Conservation (phyloP, 2,797 vertebrate genomes). For the Capromys pilorides region DNA sequence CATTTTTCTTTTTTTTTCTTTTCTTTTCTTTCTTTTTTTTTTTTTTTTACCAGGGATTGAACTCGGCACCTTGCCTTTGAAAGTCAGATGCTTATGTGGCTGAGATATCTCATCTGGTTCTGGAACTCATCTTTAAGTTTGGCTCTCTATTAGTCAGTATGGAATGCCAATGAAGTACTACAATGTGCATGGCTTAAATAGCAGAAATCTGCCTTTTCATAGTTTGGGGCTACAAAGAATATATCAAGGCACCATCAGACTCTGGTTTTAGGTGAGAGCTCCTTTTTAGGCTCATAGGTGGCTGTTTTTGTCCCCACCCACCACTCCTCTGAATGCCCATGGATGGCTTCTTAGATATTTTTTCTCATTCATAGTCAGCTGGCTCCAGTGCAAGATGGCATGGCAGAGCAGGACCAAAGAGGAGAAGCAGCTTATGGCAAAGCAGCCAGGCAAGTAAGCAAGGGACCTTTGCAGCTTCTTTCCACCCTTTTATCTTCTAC, state of each 20-base stretch:
- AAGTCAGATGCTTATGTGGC: too few species aligned
- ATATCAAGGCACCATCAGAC: neutral
- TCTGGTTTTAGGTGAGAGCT: neutral
- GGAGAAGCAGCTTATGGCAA: neutral
- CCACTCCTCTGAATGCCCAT: neutral
- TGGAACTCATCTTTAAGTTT: neutral
- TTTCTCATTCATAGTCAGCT: neutral
- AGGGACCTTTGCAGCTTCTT: neutral
- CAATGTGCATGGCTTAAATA: neutral
- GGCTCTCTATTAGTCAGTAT: neutral
- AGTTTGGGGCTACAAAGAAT: neutral
- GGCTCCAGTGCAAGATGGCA: neutral
- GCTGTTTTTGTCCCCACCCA: neutral
- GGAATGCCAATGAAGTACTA: neutral
- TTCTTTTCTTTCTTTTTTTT: too few species aligned
- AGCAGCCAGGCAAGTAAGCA: neutral
- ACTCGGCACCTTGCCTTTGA: too few species aligned
- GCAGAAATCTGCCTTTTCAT: slow-evolving; percentile 10
- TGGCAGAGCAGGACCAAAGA: neutral
- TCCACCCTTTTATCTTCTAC: neutral
- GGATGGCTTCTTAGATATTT: neutral
- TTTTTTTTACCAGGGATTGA: too few species aligned
- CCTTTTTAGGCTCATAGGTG: neutral
- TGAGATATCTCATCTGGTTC: too few species aligned
- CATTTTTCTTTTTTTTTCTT: too few species aligned